Base-by-base conservation (phyloP, 2,797 vertebrate genomes). In the Epinephelus coioides region DNA sequence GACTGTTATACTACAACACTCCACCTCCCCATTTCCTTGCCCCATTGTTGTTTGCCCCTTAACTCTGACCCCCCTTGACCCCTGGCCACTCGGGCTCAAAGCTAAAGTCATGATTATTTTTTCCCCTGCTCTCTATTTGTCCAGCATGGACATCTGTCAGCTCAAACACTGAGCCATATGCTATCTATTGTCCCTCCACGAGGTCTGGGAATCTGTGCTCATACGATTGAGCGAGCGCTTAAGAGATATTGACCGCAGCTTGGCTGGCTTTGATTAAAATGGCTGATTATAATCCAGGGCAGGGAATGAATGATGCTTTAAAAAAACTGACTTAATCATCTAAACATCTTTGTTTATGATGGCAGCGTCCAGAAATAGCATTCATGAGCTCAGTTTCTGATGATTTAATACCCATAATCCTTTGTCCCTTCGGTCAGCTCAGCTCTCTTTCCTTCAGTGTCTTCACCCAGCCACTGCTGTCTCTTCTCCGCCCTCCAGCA, bases 111-210 rank as follows among this genome's bases (percentile, higher is more conserved):
- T 91, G 89, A 92, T 94, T 93, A 81, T 90, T 89, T 86, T 84
- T 51, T 70, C 61, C 59, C 2, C 66, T 59, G 56, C 69, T 86
- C 64, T 79, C 54, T 90, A 61, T 91, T 90, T 76, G 79, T 81
- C 78, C 57, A 76, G 83, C 56, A 63, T 75, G 80, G 92, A 94
- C 95, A 95, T 92, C 94, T 95, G 94, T 92, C 90, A 79, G 82
- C 86, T 92, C 78, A 85, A 86, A 84, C 55, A n/a, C 67, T 57
- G 38, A 73, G 78, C 94, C 94, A 94, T 95, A 94, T 95, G 94
- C 73, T 91, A 69, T 83, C 79, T 77, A 89, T 92, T 94, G 92
- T 92, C 73, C 76, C 61, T 40, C 46, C 51, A 13, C 21, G 5
- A 73, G 75, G 19, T 67, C 83, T 50, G 55, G 81, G 83, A 83